Evolutionary conservation across 2,797 vertebrate species (phyloP), one percentile per base, ranked within the genome.

Genomic region (Sebastes dallii): DNA sequence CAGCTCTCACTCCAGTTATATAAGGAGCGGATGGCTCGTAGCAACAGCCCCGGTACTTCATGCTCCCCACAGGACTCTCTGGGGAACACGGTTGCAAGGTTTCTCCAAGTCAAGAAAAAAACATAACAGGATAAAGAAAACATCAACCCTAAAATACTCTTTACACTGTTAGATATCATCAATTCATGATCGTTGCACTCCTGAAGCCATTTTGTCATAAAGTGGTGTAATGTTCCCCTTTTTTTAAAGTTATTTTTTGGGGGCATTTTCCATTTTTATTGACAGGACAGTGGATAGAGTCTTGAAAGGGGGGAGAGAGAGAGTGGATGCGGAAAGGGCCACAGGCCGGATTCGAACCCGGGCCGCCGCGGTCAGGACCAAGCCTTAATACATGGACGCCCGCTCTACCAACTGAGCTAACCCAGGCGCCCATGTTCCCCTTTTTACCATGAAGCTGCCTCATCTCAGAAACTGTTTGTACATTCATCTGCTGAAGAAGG

Each of bases 161-260:
- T 36, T 14, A 64, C 13, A 71, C 36, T 32, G 8, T 66, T 24
- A n/a, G 10, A 52, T 54, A 34, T 34, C 12, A 34, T 60, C 50
- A 32, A 14, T 32, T 22, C 20, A 16, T 42, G n/a, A 60, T 73
- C 22, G 29, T 4, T 59, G 34, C 8, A 62, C 46, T 67, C 25
- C 60, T 42, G 14, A 42, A 67, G 22, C 46, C 42, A 80, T 79
- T 66, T 66, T 66, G 27, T 66, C 34, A 61, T 56, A 22, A 66
- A 73, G 30, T 71, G 34, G 68, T 73, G 11, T 70, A 4, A 52
- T 66, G 68, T 70, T 66, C 27, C 27, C 24, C 24, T 24, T n/a
- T n/a, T n/a, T n/a, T n/a, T n/a, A n/a, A n/a, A n/a, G n/a, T n/a
- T n/a, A n/a, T n/a, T n/a, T n/a, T n/a, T n/a, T n/a, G n/a, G n/a